These are phyloP conservation scores for Scaptomyza hsui DNA, from an alignment of 1,140 invertebrate species.

Conservation along the genomic window DNA sequence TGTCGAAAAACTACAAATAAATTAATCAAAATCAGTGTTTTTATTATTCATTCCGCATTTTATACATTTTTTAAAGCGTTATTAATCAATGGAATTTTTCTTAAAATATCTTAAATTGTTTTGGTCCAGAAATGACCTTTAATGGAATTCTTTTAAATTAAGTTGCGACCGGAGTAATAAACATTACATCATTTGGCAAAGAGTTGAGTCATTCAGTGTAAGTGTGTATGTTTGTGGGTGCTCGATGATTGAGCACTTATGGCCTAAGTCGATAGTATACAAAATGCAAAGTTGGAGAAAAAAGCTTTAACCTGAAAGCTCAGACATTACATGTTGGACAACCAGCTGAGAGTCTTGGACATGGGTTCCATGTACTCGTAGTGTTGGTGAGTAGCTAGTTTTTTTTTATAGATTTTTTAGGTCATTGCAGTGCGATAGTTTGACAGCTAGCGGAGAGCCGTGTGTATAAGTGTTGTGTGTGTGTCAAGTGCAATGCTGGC, in stretches of 20 bases:
- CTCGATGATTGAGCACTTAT: constrained; percentile 77
- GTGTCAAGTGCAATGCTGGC: constrained; percentile 75
- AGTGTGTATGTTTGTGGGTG: constrained; percentile 27
- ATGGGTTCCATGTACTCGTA: constrained; percentile 25
- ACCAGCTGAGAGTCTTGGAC: constrained; percentile 16
- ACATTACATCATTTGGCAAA: constrained; percentile 66
- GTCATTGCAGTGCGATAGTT: constrained; percentile 54
- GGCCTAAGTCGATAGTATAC: constrained; percentile 32
- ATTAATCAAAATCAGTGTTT: background rate
- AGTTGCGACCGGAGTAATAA: constrained; percentile 11
- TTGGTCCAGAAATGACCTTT: constrained; percentile 28
- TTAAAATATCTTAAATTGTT: background rate
- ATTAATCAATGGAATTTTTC: constrained; percentile 2
- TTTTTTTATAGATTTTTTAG: constrained; percentile 53
- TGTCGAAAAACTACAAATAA: background rate
- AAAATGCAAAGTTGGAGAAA: constrained; percentile 44
- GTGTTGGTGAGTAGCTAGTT: constrained; percentile 52
- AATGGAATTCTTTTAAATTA: constrained; percentile 57
- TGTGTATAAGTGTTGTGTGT: constrained; percentile 36
- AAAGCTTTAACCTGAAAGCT: constrained; percentile 72
- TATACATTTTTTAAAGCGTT: background rate
- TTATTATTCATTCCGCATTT: background rate
- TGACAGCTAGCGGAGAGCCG: constrained; percentile 28
- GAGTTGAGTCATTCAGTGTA: constrained; percentile 56
- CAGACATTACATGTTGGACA: constrained; percentile 43